Base-by-base conservation (phyloP, 2,797 vertebrate species). In the Eurystomus glaucurus region DNA sequence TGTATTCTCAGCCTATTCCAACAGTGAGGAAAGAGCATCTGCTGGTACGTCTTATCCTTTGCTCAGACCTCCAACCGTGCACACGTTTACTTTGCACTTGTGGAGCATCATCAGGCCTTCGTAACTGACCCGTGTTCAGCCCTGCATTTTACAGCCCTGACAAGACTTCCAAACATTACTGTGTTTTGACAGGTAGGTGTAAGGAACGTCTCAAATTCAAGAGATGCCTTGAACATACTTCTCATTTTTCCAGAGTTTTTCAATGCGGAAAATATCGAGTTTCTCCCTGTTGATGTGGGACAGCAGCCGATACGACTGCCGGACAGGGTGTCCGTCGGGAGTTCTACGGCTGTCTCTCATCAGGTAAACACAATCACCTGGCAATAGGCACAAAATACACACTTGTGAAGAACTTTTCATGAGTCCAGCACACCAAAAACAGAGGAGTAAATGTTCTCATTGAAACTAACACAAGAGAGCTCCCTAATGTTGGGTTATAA, bases 291-390 rank as follows among this genome's bases (percentile, higher is more conserved):
- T 99, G 97, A 99, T 97, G 97, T 99, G 99, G 87, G 99, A 99
- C 85, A 99, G 97, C 37, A 99, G 99, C 1, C 99, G 98, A 90
- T 99, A 99, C 0, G 99, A 99, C 95, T 99, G 99, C 14, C 99
- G 98, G 55, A 99, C 99, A 0, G 99, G 99, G 97, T 99, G 99
- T 26, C 99, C 99, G 57, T 99, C 99, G 3, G 99, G 98, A 9
- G 99, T 99, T 69, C 99, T 98, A 31, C 99, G 99, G 98, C 99
- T 99, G 98, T 99, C 99, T 77, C 99, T 98, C 99, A 99, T 99
- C 97, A 99, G 98, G 97, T 99, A 99, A 23, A 99, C 99, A n/a
- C 99, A 99, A 93, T 99, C 99, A 85, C 99, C 99, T 99, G 97
- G n/a, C 7, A 61, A 80, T 1, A 74, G 88, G 25, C 46, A 96